Percentiles rank a stretch among this genome's conserved stretches.
Conservation (phyloP, 2,797 vertebrate genomes). For the Darevskia mixta region DNA sequence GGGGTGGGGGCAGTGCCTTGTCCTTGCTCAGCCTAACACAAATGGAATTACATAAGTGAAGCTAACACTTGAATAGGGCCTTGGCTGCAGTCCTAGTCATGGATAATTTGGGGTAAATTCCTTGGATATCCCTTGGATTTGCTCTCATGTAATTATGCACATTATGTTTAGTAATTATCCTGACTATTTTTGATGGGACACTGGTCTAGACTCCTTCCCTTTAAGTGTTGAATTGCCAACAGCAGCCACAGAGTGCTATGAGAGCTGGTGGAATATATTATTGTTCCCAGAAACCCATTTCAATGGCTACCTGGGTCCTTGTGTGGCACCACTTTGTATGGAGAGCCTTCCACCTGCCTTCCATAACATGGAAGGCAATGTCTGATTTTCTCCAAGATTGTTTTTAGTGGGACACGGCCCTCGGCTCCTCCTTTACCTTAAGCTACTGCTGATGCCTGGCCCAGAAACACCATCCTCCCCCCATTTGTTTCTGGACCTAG, state of each 20-base stretch:
- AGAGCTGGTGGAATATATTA: neutral
- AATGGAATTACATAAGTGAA: too few relatives aligned
- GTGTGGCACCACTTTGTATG: neutral
- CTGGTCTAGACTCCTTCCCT: neutral
- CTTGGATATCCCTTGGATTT: neutral
- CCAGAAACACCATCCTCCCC: neutral
- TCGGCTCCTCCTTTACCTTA: neutral
- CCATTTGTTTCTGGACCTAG: neutral
- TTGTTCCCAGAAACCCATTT: neutral
- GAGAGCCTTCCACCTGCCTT: neutral
- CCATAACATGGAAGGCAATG: neutral
- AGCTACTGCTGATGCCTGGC: neutral
- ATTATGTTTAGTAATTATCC: neutral
- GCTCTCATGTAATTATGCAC: neutral
- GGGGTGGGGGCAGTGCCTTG: too few relatives aligned
- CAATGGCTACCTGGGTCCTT: neutral
- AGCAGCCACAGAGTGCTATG: neutral
- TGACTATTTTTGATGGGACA: neutral
- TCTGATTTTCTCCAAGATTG: too few relatives aligned
- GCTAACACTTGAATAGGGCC: too few relatives aligned
- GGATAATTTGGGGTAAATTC: neutral
- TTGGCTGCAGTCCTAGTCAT: neutral
- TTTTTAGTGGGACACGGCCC: neutral
- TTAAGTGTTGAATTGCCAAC: neutral
- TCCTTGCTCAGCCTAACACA: too few relatives aligned